phyloP scores from a whole-genome alignment of 2,113 vertebrate genomes.

The Leptosomus discolor region DNA sequence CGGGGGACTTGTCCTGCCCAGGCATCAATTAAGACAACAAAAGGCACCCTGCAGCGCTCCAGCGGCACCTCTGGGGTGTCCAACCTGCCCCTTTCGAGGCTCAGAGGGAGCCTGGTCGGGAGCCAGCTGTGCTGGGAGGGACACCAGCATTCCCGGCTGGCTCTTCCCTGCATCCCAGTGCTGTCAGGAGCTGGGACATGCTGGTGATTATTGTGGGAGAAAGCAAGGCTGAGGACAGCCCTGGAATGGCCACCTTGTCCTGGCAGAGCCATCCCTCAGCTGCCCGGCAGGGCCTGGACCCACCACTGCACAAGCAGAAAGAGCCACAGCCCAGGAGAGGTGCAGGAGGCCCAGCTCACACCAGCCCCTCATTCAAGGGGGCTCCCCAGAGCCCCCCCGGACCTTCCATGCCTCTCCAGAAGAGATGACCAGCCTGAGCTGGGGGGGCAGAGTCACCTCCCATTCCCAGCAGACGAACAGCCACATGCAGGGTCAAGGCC shows the following conservation, averaged over 20 bases:
- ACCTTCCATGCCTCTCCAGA: not conserved
- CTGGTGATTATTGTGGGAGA: not conserved
- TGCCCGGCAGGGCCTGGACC: not conserved
- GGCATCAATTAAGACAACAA: not conserved
- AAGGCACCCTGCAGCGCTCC: not conserved
- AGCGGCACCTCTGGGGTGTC: not conserved
- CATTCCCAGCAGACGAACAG: not conserved
- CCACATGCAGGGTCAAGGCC: not conserved
- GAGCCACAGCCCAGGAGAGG: not conserved
- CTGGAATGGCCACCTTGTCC: fast-evolving
- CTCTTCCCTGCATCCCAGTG: not conserved
- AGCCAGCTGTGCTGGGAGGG: not conserved
- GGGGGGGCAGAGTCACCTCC: fast-evolving
- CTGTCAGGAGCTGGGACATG: not conserved
- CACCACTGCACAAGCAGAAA: fast-evolving
- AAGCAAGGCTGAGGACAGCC: not conserved
- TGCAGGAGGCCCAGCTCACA: not conserved
- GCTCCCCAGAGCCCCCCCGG: not conserved
- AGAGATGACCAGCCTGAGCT: not conserved
- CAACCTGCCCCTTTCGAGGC: not conserved
- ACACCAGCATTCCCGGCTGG: not conserved
- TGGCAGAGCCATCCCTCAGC: not conserved
- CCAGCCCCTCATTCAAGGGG: not conserved
- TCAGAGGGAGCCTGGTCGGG: not conserved
- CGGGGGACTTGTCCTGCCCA: not conserved